Percentiles rank a stretch among this genome's conserved stretches.
Conservation (phyloP, 2,113 vertebrate species). For the Probosciger aterrimus region DNA sequence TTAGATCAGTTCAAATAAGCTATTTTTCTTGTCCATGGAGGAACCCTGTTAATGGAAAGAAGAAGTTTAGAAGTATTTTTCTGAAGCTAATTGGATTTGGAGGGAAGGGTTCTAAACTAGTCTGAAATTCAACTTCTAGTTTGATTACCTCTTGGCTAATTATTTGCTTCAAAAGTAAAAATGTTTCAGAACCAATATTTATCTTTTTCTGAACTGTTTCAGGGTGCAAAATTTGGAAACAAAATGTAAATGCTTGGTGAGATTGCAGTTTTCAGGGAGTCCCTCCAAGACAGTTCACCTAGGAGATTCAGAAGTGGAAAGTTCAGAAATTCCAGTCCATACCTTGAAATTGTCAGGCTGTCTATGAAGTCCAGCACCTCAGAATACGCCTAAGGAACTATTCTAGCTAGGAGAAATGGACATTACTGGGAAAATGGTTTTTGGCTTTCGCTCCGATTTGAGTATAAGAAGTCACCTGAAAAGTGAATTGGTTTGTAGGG, state of each 20-base stretch:
- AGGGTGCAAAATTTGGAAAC: background rate
- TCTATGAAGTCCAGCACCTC: background rate
- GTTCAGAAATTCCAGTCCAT: background rate
- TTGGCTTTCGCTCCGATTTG: background rate
- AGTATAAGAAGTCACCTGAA: background rate
- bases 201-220: background rate
- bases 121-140: background rate
- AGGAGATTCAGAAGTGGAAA: background rate
- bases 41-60: background rate
- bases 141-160: background rate
- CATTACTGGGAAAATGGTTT: background rate
- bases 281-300: background rate
- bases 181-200: background rate
- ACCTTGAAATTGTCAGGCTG: background rate
- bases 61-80: background rate
- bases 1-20: background rate
- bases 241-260: background rate
- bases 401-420: background rate
- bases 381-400: background rate
- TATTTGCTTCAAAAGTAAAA: background rate
- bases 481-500: background rate
- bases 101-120: background rate
- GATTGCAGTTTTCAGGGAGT: background rate
- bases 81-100: background rate
- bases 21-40: background rate